phyloP scores from a whole-genome alignment of 2,888 invertebrate genomes.

The Acrobasis suavella region DNA sequence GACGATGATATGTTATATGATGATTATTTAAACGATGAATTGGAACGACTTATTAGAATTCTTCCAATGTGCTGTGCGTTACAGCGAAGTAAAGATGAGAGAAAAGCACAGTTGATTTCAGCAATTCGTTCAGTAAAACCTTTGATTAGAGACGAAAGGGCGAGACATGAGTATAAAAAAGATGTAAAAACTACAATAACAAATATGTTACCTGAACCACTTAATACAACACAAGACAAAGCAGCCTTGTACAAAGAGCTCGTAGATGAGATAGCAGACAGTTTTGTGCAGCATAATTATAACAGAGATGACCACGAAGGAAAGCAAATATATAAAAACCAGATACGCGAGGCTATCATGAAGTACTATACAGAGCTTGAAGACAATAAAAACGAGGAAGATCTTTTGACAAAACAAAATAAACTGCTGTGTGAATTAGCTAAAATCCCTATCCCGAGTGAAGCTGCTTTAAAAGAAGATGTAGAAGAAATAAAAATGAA shows the following conservation, averaged over 20 bases:
- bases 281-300: slow-evolving; percentile 52
- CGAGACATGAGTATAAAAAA: slow-evolving; percentile 49
- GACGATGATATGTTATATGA: slow-evolving; percentile 49
- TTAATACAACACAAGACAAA: slow-evolving; percentile 34
- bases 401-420: slow-evolving; percentile 48
- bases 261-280: slow-evolving; percentile 52
- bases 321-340: slow-evolving; percentile 44
- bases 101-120: slow-evolving; percentile 46
- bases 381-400: slow-evolving; percentile 30
- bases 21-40: slow-evolving; percentile 47
- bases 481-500: slow-evolving; percentile 43
- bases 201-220: slow-evolving; percentile 42
- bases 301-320: slow-evolving; percentile 44
- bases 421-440: slow-evolving; percentile 52
- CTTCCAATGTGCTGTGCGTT: slow-evolving; percentile 44
- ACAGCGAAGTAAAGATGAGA: slow-evolving; percentile 37
- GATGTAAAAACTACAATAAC: slow-evolving; percentile 46
- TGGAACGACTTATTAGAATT: slow-evolving; percentile 45
- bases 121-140: slow-evolving; percentile 47
- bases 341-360: slow-evolving; percentile 44
- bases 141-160: slow-evolving; percentile 48
- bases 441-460: slow-evolving; percentile 38
- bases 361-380: slow-evolving; percentile 37
- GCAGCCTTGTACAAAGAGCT: slow-evolving; percentile 37
- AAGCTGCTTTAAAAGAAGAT: slow-evolving; percentile 34